phyloP scores from a whole-genome alignment of 2,797 vertebrate species.

The Macropus fuliginosus region DNA sequence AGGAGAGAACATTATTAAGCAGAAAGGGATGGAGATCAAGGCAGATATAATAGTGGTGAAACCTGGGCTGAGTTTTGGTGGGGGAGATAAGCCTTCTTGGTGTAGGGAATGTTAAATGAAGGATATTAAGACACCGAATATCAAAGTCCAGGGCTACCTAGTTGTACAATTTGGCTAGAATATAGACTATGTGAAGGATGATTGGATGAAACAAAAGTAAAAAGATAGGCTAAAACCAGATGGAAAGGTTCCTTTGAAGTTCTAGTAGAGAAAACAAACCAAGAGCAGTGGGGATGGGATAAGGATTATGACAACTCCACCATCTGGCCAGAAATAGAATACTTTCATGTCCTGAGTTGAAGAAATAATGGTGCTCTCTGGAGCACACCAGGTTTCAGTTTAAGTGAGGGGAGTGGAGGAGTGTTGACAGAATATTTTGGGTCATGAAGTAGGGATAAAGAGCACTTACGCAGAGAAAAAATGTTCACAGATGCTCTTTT shows the following conservation, averaged over 20 bases:
- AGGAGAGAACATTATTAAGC: not conserved
- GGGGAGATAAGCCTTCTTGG: not conserved
- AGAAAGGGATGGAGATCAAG: not conserved
- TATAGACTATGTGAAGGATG: not conserved
- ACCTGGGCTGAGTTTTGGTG: not conserved
- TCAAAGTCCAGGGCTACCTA: not conserved
- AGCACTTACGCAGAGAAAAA: not conserved
- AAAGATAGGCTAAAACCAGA: not conserved
- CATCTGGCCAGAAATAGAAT: not conserved
- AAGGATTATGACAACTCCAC: not conserved
- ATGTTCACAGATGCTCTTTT: not conserved
- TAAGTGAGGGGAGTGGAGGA: not conserved
- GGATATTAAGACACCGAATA: not conserved
- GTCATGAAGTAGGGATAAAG: not conserved
- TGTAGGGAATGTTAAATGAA: not conserved
- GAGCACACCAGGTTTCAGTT: not conserved
- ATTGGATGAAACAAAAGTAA: not conserved
- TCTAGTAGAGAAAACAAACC: not conserved
- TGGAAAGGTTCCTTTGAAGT: not conserved
- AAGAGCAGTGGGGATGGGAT: not conserved
- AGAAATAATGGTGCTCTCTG: not conserved
- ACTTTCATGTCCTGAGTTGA: not conserved
- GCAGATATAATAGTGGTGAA: not conserved
- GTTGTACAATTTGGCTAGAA: not conserved
- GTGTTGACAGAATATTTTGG: not conserved